These are phyloP conservation scores for Parasteatoda tepidariorum DNA, from an alignment of 1,140 invertebrate genomes.

Conservation along the genomic window DNA sequence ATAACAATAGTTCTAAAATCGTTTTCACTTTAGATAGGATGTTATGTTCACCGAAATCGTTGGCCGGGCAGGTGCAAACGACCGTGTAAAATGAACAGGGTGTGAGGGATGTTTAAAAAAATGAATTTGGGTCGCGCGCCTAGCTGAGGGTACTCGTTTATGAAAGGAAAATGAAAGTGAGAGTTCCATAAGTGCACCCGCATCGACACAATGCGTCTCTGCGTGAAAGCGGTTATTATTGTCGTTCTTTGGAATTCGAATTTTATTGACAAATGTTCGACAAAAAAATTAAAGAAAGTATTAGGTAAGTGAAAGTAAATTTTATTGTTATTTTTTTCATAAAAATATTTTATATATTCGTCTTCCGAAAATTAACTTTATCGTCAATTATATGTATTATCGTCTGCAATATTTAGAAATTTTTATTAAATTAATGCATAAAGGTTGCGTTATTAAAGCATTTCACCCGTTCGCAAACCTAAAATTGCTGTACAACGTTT, in stretches of 20 bases:
- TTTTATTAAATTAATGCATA: too few species aligned
- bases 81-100: not conserved
- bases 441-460: too few species aligned
- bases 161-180: not conserved
- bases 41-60: too few species aligned
- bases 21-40: too few species aligned
- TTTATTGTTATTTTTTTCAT: not conserved
- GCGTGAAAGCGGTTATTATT: not conserved
- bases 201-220: not conserved
- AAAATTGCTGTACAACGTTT: too few species aligned
- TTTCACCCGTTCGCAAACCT: too few species aligned
- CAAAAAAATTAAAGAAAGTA: not conserved
- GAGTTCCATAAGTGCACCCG: not conserved
- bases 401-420: too few species aligned
- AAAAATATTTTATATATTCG: too few species aligned
- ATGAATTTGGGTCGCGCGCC: not conserved
- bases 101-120: not conserved
- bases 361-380: too few species aligned
- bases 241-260: not conserved
- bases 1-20: too few species aligned
- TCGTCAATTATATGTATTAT: too few species aligned
- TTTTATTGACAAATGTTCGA: not conserved
- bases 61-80: not conserved
- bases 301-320: not conserved
- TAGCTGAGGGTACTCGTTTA: not conserved